Evolutionary conservation across 2,113 vertebrate genomes (phyloP).

Genomic region (Bagarius yarrelli): DNA sequence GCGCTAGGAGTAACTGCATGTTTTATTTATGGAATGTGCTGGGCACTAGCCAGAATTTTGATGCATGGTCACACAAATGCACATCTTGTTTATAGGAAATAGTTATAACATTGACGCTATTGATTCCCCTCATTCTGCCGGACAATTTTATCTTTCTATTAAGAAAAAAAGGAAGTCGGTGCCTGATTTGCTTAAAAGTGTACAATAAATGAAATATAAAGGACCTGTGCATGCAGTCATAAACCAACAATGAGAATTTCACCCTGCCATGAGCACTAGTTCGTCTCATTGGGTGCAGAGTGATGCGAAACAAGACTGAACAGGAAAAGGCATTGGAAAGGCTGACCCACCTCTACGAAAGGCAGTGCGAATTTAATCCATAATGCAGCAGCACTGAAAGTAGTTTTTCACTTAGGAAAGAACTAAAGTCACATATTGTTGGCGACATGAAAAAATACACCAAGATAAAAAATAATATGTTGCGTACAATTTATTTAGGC

Average conservation of each 20-base stretch:
- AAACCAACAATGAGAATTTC: neutral
- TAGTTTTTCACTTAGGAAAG: constrained; percentile 24
- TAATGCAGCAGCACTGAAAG: constrained; percentile 30
- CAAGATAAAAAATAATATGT: neutral
- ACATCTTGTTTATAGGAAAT: neutral
- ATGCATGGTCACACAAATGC: constrained; percentile 56
- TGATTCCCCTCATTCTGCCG: neutral
- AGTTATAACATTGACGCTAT: neutral
- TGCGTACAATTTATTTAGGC: no score
- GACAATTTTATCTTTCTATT: neutral
- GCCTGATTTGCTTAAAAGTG: neutral
- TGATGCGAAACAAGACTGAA: constrained; percentile 9
- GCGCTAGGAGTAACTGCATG: constrained; percentile 52
- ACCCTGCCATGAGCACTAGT: constrained; percentile 1
- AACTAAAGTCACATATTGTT: neutral
- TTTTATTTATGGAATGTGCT: constrained; percentile 64
- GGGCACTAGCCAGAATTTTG: constrained; percentile 59
- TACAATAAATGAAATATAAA: neutral
- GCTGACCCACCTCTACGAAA: constrained; percentile 28
- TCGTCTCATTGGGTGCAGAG: neutral
- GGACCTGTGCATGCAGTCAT: neutral
- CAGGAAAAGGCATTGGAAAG: constrained; percentile 30
- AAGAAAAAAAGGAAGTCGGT: neutral
- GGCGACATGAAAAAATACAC: neutral
- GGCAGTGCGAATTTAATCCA: constrained; percentile 17